These are phyloP conservation scores for Mionectes macconnelli DNA, from an alignment of 2,113 vertebrate genomes.

Conservation along the genomic window DNA sequence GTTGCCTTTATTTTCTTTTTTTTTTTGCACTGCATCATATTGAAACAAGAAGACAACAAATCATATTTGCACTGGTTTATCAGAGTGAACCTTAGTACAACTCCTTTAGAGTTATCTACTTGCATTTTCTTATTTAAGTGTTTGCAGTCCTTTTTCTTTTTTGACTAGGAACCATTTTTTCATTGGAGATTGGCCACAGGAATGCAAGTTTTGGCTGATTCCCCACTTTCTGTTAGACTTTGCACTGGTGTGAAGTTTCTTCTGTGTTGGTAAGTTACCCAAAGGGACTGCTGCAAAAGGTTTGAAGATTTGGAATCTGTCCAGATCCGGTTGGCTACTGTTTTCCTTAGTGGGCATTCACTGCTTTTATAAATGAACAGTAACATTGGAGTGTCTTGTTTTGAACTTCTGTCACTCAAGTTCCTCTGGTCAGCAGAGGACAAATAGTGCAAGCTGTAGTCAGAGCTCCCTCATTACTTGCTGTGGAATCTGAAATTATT, in stretches of 20 bases:
- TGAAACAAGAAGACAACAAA: background rate
- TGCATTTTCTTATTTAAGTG: background rate
- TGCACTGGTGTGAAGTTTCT: background rate
- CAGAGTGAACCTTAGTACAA: background rate
- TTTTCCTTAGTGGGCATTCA: conserved; percentile 33
- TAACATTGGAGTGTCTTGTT: conserved; percentile 31
- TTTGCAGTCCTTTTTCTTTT: background rate
- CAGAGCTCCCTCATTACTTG: background rate
- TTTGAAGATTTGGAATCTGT: conserved; percentile 20
- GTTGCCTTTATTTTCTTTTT: background rate
- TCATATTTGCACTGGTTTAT: background rate
- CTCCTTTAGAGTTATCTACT: background rate
- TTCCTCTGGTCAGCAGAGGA: conserved; percentile 31
- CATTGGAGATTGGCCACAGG: background rate
- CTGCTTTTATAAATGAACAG: conserved; percentile 31
- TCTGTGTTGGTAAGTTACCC: conserved; percentile 39
- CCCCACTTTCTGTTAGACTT: conserved; percentile 16
- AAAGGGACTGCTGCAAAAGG: conserved; percentile 12
- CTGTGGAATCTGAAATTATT: background rate
- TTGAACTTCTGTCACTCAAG: conserved; percentile 22
- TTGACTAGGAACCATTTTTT: conserved; percentile 23
- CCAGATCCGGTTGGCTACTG: conserved; percentile 40
- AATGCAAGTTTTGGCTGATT: conserved; percentile 17
- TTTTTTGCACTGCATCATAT: background rate
- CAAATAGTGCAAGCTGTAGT: background rate